Evolutionary conservation across 2,797 vertebrate genomes (phyloP), one percentile per base, ranked within the genome.

Genomic region (Loriculus beryllinus): DNA sequence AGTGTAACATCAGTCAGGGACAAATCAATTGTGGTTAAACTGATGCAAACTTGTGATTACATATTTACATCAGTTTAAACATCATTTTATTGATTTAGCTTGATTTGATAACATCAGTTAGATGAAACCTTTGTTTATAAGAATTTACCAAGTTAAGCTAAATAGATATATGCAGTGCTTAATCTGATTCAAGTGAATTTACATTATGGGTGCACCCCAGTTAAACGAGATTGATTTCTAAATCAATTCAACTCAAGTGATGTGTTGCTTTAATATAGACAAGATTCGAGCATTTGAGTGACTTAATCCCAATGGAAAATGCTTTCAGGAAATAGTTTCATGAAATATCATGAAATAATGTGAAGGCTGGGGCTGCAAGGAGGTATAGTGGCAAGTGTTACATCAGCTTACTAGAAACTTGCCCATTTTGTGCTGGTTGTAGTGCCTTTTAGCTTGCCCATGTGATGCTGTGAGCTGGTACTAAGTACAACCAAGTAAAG

Each of bases 181-280:
- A 67, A 86, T 40, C 43, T 82, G 85, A 92, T 77, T 70, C 91
- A 90, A 92, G 56, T 62, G 70, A 57, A 74, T 78, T 67, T 92
- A 54, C 59, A 1, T 70, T 81, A 49, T 88, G 86, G 90, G 92
- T 80, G 52, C 81, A 71, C 51, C 90, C 81, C 92, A 93, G 77
- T 93, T 94, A 94, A 95, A 82, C 1, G 0, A 88, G 90, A 95
- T 93, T 88, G 96, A 96, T 95, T 94, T 96, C 92, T 64, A 67
- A 92, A 95, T 95, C 87, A 84, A 91, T 94, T 72, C 42, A 40
- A 42, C 90, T 79, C 80, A 80, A 82, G 57, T 6, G 3, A 70
- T 60, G 86, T 9, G 5, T 71, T 87, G 63, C 75, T 35, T 6
- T 63, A 52, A 31, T 40, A 65, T 33, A 80, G 80, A 52, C 70